Evolutionary conservation across 2,113 vertebrate genomes (phyloP), one percentile per base, ranked within the genome.

Genomic region (Chaetura pelagica): DNA sequence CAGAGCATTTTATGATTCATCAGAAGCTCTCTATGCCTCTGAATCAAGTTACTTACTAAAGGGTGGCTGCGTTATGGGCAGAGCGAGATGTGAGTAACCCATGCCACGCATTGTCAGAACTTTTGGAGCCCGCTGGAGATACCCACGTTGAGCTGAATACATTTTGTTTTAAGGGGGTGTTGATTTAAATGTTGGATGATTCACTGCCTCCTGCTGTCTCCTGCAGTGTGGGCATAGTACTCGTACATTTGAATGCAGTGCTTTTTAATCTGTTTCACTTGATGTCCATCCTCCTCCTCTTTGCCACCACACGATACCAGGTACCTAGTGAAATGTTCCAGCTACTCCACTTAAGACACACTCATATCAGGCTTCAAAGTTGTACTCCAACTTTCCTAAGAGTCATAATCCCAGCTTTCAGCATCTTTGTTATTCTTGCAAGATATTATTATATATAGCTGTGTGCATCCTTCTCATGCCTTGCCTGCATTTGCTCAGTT

Each of bases 161-260:
- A 94, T 94, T 90, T 96, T 97, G 93, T 93, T 96, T 97, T 95
- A 95, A 96, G 89, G 80, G 92, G 80, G 86, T 97, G 94, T 94
- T 97, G 89, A 93, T 90, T 97, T 96, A 96, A 97, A 96, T 96
- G 91, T 93, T 97, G 89, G 83, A 97, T 97, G 94, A 97, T 85
- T 97, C 96, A 96, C 61, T 83, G 64, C 87, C 93, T 96, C 96
- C 95, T 94, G 89, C 92, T 94, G 92, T 97, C 94, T 97, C 68
- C 94, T 94, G 94, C 92, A 96, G 94, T 95, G 94, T 95, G 97
- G 94, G 94, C 94, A 94, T 90, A 77, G 74, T 90, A 52, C 81
- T 95, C n/a, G 29, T 94, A 89, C 90, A 92, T 97, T 84, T 94
- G 69, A 90, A 62, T 68, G 67, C 79, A 78, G 79, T 91, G 74